Evolutionary conservation across 92 coral and sea anemone species (phyloP).

Genomic region (Phenganax marumi): DNA sequence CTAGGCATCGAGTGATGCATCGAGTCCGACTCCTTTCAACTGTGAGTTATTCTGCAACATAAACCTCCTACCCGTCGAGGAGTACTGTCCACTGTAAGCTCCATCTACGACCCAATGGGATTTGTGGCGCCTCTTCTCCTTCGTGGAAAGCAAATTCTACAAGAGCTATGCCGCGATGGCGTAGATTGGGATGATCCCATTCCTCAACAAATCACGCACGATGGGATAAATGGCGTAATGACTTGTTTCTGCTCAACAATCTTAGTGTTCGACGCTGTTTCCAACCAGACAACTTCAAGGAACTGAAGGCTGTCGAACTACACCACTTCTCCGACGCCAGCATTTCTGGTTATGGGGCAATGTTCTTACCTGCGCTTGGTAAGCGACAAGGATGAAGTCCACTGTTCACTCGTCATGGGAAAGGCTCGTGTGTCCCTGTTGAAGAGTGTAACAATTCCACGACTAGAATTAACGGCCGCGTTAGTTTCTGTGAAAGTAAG

Average conservation of each 20-base stretch:
- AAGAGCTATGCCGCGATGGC: conserved; percentile 5
- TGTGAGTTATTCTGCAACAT: neutral
- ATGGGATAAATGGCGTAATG: conserved; percentile 13
- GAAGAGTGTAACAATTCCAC: conserved; percentile 16
- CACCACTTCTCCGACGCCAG: conserved; percentile 32
- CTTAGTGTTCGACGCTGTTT: neutral
- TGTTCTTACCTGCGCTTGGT: conserved; percentile 12
- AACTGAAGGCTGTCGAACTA: neutral
- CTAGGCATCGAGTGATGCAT: conserved; percentile 20
- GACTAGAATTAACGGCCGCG: conserved; percentile 26
- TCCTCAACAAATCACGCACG: neutral
- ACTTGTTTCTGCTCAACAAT: neutral
- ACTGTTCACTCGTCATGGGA: conserved; percentile 21
- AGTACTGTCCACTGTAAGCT: conserved; percentile 11
- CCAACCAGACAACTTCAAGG: neutral
- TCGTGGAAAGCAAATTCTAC: neutral
- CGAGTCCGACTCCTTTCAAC: conserved; percentile 16
- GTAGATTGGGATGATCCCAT: conserved; percentile 14
- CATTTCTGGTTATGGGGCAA: neutral
- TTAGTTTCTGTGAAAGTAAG: conserved; percentile 1
- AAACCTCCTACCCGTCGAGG: neutral
- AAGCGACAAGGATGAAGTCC: neutral
- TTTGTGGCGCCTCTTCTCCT: neutral
- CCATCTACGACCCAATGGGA: neutral
- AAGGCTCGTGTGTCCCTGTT: conserved; percentile 7